These are phyloP conservation scores for Cataglyphis hispanica DNA, from an alignment of 1,140 invertebrate genomes.

Conservation along the genomic window DNA sequence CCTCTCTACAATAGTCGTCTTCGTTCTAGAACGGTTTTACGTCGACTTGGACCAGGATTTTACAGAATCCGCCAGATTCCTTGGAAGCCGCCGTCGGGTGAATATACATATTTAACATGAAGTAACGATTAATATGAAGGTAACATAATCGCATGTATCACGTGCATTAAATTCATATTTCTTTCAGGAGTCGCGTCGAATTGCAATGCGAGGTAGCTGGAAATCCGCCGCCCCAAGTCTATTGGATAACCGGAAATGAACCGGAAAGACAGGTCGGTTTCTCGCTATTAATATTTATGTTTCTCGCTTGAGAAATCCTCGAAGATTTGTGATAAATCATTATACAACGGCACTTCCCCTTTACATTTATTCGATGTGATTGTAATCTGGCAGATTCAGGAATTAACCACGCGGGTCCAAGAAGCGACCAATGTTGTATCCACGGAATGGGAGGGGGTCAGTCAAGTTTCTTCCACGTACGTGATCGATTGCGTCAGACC, in stretches of 20 bases:
- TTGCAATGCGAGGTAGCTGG: constrained; percentile 90
- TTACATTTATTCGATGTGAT: background rate
- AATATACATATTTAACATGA: constrained; percentile 8
- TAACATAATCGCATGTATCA: constrained; percentile 1
- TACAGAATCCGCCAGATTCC: constrained; percentile 53
- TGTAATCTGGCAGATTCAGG: constrained; percentile 17
- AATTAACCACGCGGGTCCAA: background rate
- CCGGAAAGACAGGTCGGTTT: constrained; percentile 88
- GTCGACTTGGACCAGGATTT: constrained; percentile 62
- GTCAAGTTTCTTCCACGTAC: constrained; percentile 89
- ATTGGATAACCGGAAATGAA: constrained; percentile 89
- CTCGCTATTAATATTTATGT: background rate
- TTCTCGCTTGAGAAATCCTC: background rate
- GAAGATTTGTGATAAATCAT: background rate
- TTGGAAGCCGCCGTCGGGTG: constrained; percentile 42
- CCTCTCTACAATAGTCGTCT: background rate
- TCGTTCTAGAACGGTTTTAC: constrained; percentile 20
- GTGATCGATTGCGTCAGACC: constrained; percentile 88
- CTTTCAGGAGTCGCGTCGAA: constrained; percentile 85
- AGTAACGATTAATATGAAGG: background rate
- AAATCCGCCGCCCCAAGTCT: constrained; percentile 89
- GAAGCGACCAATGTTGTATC: constrained; percentile 10
- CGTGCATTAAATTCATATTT: background rate
- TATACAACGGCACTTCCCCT: background rate
- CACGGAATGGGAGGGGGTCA: constrained; percentile 85